Base-by-base conservation (phyloP, 2,797 vertebrate genomes). In the Limnodromus scolopaceus region DNA sequence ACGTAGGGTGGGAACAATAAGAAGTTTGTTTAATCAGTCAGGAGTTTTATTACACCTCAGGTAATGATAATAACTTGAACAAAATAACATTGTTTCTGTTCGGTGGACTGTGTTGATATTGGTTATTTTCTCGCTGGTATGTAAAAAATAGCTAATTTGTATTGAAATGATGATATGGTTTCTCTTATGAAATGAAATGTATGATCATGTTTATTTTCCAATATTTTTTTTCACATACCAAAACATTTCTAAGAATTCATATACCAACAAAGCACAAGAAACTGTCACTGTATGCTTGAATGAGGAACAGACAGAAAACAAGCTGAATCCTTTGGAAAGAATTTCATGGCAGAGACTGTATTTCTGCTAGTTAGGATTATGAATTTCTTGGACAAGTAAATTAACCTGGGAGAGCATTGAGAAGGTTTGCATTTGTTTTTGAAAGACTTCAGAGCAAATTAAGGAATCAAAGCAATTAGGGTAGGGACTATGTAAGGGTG, bases 191-290 rank as follows among this genome's bases (percentile, higher is more conserved):
- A 83, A 69, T 22, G 1, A 84, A 87, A 84, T 43, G 2, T 22
- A 32, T 30, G 32, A 71, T 39, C 4, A 6, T 28, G 4, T 32
- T 80, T 85, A 43, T 86, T 88, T 84, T 90, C 8, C n/a, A 23
- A 2, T 15, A 3, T 38, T 48, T 54, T 61, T 60, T 85, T 71
- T 41, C 20, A 45, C 1, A 22, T 39, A 58, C 0, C 0, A 19
- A 81, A 88, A 38, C 13, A 68, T 81, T 81, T 86, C 45, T 68
- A 72, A 71, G 45, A 86, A 38, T 55, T 77, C 3, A 18, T 70
- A 14, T 68, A 45, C 17, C 8, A 57, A 22, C 18, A 70, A 90
- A 30, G n/a, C 18, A 54, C 23, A 87, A 79, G 30, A 27, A 82
- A 53, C 3, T 1, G 1, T 27, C 38, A 43, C 17, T 46, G 6